Percentiles rank a stretch among this genome's conserved stretches.
phyloP scores from a whole-genome alignment of 2,113 vertebrate species.

The Corythaeola cristata region DNA sequence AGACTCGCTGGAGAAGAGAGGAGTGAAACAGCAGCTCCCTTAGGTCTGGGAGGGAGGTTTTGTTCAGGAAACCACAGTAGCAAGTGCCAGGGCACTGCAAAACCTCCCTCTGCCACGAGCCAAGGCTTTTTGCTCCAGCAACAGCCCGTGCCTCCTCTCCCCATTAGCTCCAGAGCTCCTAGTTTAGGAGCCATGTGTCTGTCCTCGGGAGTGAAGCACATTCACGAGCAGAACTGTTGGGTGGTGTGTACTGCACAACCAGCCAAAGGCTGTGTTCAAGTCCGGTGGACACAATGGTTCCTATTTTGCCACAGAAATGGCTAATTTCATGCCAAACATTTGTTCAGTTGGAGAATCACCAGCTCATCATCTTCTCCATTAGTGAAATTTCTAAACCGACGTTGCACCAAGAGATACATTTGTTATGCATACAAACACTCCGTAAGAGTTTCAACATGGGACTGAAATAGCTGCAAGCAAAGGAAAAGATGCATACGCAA shows the following conservation, averaged over 20 bases:
- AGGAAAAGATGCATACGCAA: neutral
- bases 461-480: constrained; percentile 8
- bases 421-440: neutral
- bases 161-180: neutral
- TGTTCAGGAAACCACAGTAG: neutral
- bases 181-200: neutral
- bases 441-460: neutral
- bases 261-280: constrained; percentile 27
- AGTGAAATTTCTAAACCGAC: neutral
- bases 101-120: neutral
- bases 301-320: neutral
- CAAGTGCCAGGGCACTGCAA: neutral
- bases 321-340: constrained; percentile 24
- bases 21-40: neutral
- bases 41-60: neutral
- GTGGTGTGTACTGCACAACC: neutral
- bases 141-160: neutral
- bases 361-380: constrained; percentile 24
- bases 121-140: neutral
- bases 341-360: neutral
- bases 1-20: neutral
- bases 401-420: neutral
- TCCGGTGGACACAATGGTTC: constrained; percentile 10
- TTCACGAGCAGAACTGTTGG: neutral
- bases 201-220: neutral